A percentile compares a stretch with the other conserved stretches of the same genome.
Evolutionary conservation across 2,888 invertebrate genomes (phyloP).

Genomic region (Halictus quadricinctus): DNA sequence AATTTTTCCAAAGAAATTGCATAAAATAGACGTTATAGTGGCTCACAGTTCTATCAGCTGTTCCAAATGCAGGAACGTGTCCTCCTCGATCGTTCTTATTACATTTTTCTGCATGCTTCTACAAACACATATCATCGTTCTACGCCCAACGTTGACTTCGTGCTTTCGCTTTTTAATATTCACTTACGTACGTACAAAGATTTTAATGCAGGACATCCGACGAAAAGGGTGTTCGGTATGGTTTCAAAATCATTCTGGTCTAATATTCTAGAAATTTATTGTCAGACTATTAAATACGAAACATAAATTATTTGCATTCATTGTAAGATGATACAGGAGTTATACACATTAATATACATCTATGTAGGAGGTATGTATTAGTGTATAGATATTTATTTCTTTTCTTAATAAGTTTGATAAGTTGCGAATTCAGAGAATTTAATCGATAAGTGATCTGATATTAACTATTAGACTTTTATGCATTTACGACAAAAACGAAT

Average conservation of each 20-base stretch:
- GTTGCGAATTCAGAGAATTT: too few species aligned
- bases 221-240: slow-evolving; percentile 82
- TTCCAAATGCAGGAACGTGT: slow-evolving; percentile 82
- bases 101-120: slow-evolving; percentile 81
- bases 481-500: too few species aligned
- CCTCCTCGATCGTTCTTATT: slow-evolving; percentile 81
- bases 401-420: too few species aligned
- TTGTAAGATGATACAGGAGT: too few species aligned
- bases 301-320: background rate
- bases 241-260: slow-evolving; percentile 82
- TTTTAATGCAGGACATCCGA: slow-evolving; percentile 81
- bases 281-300: background rate
- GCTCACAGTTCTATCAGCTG: slow-evolving; percentile 84
- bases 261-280: slow-evolving; percentile 80
- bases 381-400: too few species aligned
- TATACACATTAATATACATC: too few species aligned
- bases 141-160: slow-evolving; percentile 16
- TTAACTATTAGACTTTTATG: too few species aligned
- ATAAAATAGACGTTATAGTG: slow-evolving; percentile 22
- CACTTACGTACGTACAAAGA: slow-evolving; percentile 82
- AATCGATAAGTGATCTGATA: too few species aligned
- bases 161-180: slow-evolving; percentile 17
- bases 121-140: slow-evolving; percentile 40
- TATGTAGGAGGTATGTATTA: too few species aligned
- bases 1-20: background rate